Evolutionary conservation across 2,113 vertebrate species (phyloP).

Genomic region (Cottus gobio): DNA sequence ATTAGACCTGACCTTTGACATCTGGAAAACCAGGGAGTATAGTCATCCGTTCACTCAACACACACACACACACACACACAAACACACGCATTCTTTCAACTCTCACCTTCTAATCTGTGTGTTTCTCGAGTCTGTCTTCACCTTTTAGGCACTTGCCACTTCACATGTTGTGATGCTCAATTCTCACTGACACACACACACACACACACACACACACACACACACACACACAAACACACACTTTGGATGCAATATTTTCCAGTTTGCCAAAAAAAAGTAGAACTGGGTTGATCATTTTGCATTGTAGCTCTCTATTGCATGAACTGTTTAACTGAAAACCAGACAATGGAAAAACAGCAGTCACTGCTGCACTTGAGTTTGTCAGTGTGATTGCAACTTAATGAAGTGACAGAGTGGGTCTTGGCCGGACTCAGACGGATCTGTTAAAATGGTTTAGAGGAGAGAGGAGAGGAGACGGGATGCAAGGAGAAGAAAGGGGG

Average conservation of each 20-base stretch:
- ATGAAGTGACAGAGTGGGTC: conserved; percentile 53
- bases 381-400: conserved; percentile 32
- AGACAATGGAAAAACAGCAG: conserved; percentile 34
- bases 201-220: neutral
- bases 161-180: neutral
- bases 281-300: conserved; percentile 2
- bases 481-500: neutral
- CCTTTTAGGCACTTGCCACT: conserved; percentile 9
- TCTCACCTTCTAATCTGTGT: conserved; percentile 41
- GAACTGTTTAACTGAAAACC: neutral
- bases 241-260: neutral
- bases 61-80: conserved; percentile 19
- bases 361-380: conserved; percentile 28
- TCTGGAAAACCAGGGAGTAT: conserved; percentile 15
- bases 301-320: neutral
- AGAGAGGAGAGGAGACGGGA: neutral
- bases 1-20: conserved; percentile 77
- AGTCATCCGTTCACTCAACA: neutral
- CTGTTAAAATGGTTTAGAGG: neutral
- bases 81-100: conserved; percentile 15
- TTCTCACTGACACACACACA: neutral
- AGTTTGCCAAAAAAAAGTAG: neutral
- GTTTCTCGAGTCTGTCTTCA: conserved; percentile 12
- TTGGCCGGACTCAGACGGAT: neutral
- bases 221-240: neutral